A percentile compares a stretch with the other conserved stretches of the same genome.
These are phyloP conservation scores for Drosophila navojoa DNA, from an alignment of 1,140 invertebrate species.

Conservation along the genomic window DNA sequence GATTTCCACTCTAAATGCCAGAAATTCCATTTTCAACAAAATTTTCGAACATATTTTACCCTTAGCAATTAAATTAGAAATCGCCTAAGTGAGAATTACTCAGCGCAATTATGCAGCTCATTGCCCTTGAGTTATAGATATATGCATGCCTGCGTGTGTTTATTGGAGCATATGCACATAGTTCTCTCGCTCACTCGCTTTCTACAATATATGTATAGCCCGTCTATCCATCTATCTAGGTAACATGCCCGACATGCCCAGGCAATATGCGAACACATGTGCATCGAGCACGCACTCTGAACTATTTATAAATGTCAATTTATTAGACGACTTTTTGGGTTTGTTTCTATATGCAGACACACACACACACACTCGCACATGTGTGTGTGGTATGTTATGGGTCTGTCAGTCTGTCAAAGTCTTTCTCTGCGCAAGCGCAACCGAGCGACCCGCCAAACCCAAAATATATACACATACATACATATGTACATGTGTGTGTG, in stretches of 20 bases:
- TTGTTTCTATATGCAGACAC: conserved; percentile 34
- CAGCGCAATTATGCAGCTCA: conserved; percentile 81
- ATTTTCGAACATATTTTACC: conserved; percentile 12
- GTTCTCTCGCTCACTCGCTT: background rate
- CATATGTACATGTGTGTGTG: background rate
- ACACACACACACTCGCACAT: conserved; percentile 38
- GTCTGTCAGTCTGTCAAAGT: conserved; percentile 51
- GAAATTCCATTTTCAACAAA: conserved; percentile 1
- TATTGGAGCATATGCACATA: conserved; percentile 46
- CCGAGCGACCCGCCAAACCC: conserved; percentile 61
- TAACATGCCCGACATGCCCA: conserved; percentile 39
- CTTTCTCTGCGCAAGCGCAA: conserved; percentile 57
- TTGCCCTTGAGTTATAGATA: conserved; percentile 74
- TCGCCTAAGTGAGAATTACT: conserved; percentile 77
- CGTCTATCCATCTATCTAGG: conserved; percentile 23
- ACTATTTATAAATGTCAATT: conserved; percentile 66
- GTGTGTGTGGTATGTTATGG: conserved; percentile 68
- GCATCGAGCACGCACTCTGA: conserved; percentile 51
- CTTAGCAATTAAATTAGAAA: conserved; percentile 52
- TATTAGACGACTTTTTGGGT: conserved; percentile 67
- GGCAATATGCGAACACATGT: conserved; percentile 77
- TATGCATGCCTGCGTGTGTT: conserved; percentile 22
- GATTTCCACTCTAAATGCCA: conserved; percentile 22
- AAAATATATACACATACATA: conserved; percentile 7
- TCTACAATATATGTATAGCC: background rate